These are phyloP conservation scores for Spheniscus humboldti DNA, from an alignment of 2,797 vertebrate genomes.

Conservation along the genomic window DNA sequence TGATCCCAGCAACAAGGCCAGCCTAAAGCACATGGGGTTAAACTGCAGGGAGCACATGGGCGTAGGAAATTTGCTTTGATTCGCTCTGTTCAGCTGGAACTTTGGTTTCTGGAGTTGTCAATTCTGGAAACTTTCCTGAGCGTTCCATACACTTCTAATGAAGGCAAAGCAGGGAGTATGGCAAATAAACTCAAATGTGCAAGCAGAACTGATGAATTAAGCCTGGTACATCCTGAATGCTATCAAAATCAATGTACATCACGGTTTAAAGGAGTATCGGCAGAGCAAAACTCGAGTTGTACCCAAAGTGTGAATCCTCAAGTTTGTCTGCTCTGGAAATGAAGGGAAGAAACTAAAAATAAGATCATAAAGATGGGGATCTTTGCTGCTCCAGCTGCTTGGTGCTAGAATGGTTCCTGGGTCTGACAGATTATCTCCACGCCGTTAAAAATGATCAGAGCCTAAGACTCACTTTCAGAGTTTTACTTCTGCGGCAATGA, in stretches of 20 bases:
- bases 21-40: not conserved
- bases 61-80: not conserved
- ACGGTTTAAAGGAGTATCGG: not conserved
- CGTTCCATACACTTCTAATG: not conserved
- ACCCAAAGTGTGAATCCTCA: not conserved
- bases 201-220: conserved; percentile 13
- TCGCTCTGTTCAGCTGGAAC: not conserved
- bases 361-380: not conserved
- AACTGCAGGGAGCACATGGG: not conserved
- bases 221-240: not conserved
- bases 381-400: not conserved
- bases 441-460: not conserved
- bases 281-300: not conserved
- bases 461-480: not conserved
- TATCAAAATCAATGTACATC: not conserved
- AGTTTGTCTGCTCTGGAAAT: not conserved
- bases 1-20: not conserved
- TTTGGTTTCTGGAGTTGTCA: not conserved
- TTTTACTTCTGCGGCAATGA: not conserved
- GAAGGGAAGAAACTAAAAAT: not conserved
- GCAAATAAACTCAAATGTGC: not conserved
- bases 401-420: not conserved
- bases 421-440: not conserved
- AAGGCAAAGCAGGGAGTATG: not conserved
- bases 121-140: conserved; percentile 5